A percentile compares a stretch with the other conserved stretches of the same genome.
phyloP scores from a whole-genome alignment of 1,140 invertebrate species.

The Tetramorium parvispinum region DNA sequence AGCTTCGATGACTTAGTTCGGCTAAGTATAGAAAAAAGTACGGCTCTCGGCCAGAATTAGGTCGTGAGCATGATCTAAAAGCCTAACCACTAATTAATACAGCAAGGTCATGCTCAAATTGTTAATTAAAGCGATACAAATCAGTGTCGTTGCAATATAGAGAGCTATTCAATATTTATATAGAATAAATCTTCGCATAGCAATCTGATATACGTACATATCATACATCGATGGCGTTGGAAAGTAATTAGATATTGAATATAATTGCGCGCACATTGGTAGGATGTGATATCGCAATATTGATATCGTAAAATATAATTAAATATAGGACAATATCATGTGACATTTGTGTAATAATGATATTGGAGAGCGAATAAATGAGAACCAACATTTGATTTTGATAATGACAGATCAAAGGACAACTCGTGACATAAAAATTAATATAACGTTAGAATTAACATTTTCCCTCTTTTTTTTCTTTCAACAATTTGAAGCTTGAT shows the following conservation, averaged over 20 bases:
- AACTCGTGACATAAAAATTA: neutral
- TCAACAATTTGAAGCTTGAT: neutral
- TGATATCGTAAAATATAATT: conserved; percentile 38
- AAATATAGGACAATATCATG: conserved; percentile 16
- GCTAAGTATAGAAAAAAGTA: neutral
- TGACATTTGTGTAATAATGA: conserved; percentile 4
- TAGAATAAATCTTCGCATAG: conserved; percentile 37
- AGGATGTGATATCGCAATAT: conserved; percentile 21
- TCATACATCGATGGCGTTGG: conserved; percentile 16
- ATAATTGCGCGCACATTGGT: conserved; percentile 32
- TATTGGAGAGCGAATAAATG: neutral
- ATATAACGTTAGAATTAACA: neutral
- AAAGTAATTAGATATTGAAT: conserved; percentile 53
- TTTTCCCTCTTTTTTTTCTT: neutral
- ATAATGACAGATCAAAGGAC: conserved; percentile 2
- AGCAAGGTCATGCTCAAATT: conserved; percentile 12
- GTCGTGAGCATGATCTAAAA: neutral
- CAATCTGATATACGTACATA: conserved; percentile 55
- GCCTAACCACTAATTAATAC: conserved; percentile 17
- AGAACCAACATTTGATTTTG: conserved; percentile 18
- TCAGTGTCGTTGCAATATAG: conserved; percentile 34
- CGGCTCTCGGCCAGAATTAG: neutral
- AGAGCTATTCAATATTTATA: conserved; percentile 29
- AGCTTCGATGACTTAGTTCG: conserved; percentile 22
- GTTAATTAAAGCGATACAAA: conserved; percentile 53